Percentiles rank a stretch among this genome's conserved stretches.
Evolutionary conservation across 2,113 vertebrate species (phyloP).

Genomic region (Phaethornis superciliosus): DNA sequence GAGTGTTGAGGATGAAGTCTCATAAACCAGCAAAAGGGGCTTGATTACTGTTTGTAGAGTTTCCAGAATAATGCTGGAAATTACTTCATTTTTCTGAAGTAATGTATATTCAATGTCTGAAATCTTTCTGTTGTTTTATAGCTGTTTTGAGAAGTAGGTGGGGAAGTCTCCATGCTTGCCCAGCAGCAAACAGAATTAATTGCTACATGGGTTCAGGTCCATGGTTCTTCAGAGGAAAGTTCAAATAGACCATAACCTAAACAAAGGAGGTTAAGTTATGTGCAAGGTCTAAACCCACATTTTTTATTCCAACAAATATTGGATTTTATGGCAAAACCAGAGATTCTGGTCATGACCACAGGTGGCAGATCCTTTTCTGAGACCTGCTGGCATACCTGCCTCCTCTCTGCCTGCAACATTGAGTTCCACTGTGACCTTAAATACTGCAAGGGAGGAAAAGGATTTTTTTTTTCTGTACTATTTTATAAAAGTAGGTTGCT

Average conservation of each 20-base stretch:
- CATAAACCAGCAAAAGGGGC: not conserved
- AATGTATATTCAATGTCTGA: not conserved
- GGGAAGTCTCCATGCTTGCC: not conserved
- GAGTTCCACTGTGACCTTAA: not conserved
- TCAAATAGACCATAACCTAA: not conserved
- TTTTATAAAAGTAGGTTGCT: not conserved
- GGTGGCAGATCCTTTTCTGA: not conserved
- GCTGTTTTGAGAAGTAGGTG: not conserved
- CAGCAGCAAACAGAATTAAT: not conserved
- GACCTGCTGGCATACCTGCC: not conserved
- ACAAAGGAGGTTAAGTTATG: not conserved
- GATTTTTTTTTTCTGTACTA: too few relatives aligned
- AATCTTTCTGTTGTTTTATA: not conserved
- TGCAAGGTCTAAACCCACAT: not conserved
- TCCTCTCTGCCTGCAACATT: not conserved
- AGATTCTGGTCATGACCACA: not conserved
- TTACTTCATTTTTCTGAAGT: not conserved
- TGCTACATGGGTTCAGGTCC: not conserved
- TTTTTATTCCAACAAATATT: not conserved
- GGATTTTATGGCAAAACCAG: not conserved
- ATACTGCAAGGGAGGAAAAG: not conserved
- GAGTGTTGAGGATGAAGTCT: not conserved
- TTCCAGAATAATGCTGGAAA: not conserved
- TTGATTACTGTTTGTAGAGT: not conserved
- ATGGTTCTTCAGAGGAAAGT: fast-evolving